Evolutionary conservation across 2,113 vertebrate genomes (phyloP).

Genomic region (Leptodactylus fuscus): DNA sequence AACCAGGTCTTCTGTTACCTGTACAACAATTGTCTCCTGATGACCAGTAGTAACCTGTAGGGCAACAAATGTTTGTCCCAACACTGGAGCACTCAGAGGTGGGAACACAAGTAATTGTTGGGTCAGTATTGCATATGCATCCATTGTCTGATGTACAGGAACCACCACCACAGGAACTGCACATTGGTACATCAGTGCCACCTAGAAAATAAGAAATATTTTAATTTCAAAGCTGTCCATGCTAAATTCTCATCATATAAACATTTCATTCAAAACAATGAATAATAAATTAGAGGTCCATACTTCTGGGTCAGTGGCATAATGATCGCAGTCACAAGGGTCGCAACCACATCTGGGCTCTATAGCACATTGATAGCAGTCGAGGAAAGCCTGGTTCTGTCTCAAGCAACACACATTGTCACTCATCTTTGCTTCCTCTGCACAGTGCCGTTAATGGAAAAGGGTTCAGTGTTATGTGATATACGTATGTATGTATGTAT

Average conservation of each 20-base stretch:
- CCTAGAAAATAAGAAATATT: neutral
- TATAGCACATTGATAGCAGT: no score
- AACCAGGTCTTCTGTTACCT: constrained; percentile 5
- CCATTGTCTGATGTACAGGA: neutral
- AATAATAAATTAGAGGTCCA: no score
- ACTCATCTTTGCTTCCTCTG: no score
- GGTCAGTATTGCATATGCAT: neutral
- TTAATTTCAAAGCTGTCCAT: neutral
- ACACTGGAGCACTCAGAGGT: neutral
- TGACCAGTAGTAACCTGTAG: constrained; percentile 38
- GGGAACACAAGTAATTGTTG: neutral
- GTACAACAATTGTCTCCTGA: constrained; percentile 15
- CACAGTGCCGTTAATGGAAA: no score
- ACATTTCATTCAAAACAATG: neutral
- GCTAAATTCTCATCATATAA: neutral
- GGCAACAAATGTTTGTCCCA: constrained; percentile 34
- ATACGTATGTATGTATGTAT: no score
- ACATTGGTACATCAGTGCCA: neutral
- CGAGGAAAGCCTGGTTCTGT: no score
- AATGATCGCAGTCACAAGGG: no score
- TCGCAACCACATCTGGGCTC: no score
- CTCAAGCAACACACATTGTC: no score
- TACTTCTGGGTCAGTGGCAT: no score
- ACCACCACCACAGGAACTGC: neutral
- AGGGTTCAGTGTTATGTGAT: no score